phyloP scores from a whole-genome alignment of 2,113 vertebrate genomes.

The Marmota monax region DNA sequence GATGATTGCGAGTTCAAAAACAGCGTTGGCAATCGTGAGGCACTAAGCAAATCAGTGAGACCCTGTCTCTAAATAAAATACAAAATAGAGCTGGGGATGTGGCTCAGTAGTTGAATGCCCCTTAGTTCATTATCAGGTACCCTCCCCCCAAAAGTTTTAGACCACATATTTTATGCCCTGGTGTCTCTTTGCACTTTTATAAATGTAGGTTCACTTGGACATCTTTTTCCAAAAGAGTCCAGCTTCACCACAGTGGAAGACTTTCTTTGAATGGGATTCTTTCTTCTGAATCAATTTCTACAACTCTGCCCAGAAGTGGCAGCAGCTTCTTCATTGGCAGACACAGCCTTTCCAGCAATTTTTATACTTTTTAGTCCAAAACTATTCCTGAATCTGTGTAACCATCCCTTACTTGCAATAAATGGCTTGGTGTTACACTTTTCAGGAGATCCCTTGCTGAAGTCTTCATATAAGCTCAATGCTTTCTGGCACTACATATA shows the following conservation, averaged over 20 bases:
- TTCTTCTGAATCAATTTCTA: not conserved
- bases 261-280: not conserved
- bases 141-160: not conserved
- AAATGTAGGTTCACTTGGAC: not conserved
- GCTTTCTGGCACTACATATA: not conserved
- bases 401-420: not conserved
- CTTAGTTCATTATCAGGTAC: no score
- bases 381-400: not conserved
- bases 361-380: slow-evolving; percentile 6
- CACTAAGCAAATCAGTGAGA: no score
- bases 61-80: no score
- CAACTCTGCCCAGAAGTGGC: not conserved
- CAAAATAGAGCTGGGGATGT: no score
- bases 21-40: no score
- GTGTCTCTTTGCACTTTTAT: not conserved
- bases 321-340: not conserved
- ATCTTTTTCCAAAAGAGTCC: not conserved
- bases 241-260: not conserved
- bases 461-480: not conserved
- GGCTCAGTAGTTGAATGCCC: no score
- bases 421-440: not conserved
- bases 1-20: no score
- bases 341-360: not conserved
- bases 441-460: not conserved
- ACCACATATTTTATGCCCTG: not conserved